Conservation (phyloP, 1,140 invertebrate species). For the Gonatopus flavifemur region DNA sequence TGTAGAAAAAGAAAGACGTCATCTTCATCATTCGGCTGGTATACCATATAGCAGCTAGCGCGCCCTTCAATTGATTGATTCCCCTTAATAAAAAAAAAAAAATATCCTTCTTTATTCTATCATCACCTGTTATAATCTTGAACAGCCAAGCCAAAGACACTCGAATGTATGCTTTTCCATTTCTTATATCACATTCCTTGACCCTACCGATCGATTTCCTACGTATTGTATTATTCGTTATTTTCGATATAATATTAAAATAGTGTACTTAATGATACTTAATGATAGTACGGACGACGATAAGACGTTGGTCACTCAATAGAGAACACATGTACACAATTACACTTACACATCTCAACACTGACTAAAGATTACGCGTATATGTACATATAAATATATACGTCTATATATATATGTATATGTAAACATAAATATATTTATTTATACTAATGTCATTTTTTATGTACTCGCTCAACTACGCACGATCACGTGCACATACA, state of each 20-base stretch:
- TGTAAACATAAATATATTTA: too few relatives aligned
- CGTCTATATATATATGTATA: too few relatives aligned
- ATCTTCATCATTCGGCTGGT: constrained; percentile 34
- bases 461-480: background rate
- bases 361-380: too few relatives aligned
- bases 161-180: too few relatives aligned
- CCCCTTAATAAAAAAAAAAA: too few relatives aligned
- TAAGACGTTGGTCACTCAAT: constrained; percentile 57
- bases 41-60: constrained; percentile 39
- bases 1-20: constrained; percentile 23
- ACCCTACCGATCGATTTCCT: constrained; percentile 47
- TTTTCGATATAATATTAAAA: constrained; percentile 59
- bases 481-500: constrained; percentile 15
- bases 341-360: too few relatives aligned
- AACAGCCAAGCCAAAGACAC: too few relatives aligned
- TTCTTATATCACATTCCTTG: too few relatives aligned
- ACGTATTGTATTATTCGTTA: constrained; percentile 60
- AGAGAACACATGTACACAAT: constrained; percentile 36
- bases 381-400: too few relatives aligned
- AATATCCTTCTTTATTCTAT: too few relatives aligned
- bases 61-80: constrained; percentile 41
- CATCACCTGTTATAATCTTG: too few relatives aligned
- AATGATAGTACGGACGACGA: constrained; percentile 60
- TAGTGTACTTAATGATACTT: constrained; percentile 58
- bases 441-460: too few relatives aligned